Conservation (phyloP, 2,113 vertebrate genomes). For the Cyprinus carpio region DNA sequence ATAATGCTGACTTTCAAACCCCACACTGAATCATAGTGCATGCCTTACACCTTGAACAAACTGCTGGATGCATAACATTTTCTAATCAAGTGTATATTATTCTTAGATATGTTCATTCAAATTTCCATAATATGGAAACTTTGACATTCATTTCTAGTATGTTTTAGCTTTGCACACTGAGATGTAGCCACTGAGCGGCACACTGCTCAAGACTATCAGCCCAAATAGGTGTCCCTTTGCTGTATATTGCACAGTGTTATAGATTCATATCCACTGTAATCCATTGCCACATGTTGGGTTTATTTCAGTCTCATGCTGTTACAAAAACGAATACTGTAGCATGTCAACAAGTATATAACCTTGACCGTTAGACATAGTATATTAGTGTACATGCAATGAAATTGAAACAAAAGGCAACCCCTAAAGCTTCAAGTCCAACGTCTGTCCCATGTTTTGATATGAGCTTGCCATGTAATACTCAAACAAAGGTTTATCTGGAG, state of each 20-base stretch:
- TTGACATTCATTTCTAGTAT: neutral
- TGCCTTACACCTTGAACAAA: neutral
- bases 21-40: neutral
- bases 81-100: neutral
- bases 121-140: neutral
- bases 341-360: constrained; percentile 6
- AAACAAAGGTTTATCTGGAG: neutral
- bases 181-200: constrained; percentile 20
- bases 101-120: neutral
- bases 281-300: constrained; percentile 18
- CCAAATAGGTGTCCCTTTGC: neutral
- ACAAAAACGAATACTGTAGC: constrained; percentile 12
- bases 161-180: constrained; percentile 39
- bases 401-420: constrained; percentile 21
- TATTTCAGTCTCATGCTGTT: neutral
- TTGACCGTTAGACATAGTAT: neutral
- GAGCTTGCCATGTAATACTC: constrained; percentile 2
- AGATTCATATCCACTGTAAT: constrained; percentile 35
- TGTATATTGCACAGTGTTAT: constrained; percentile 29
- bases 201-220: constrained; percentile 6
- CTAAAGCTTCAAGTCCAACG: neutral
- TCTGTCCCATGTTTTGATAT: neutral
- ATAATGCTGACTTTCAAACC: neutral
- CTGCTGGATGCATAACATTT: neutral
- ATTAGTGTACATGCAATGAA: neutral